Base-by-base conservation (phyloP, 1,140 invertebrate species). In the Neelides sp. region DNA sequence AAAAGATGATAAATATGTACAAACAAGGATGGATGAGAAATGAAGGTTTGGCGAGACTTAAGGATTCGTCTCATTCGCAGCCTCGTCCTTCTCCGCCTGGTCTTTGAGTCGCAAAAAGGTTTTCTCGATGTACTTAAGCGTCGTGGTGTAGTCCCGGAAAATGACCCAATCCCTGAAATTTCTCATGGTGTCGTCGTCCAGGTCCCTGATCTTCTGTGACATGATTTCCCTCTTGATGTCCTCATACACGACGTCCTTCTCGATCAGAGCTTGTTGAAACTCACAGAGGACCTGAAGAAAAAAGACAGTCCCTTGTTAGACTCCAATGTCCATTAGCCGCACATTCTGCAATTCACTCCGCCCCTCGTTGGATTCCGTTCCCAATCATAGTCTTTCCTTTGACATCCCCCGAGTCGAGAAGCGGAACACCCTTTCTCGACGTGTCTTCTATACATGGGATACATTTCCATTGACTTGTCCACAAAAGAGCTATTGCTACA, bases 141-240 rank as follows among this genome's bases (percentile, higher is more conserved):
- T 69, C 57, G 75, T 76, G 66, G 79, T 73, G 65, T 78, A 81
- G 57, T 81, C 78, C 27, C 77, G 68, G 57, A 77, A 73, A 51
- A 82, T 79, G 24, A 80, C 32, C 71, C 74, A 80, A 62, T 81
- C 77, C 13, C 79, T 68, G 1, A 77, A 55, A 48, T 73, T 70
- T 13, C 74, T 64, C 12, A 62, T 61, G 1, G 75, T 73, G 19
- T 64, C 65, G 13, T 64, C 59, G 1, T 61, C 58, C 50, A 74
- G 62, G 13, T 65, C 63, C 12, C 76, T 68, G 46, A 66, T 69
- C 5, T 75, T 66, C 13, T 65, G 47, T 2, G 63, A 56, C 78
- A 83, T 81, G 19, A 72, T 67, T 24, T 74, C 70, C 2, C 77
- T 66, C 0, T 63, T 65, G 2, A 79, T 69, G 57, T 78, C 73